Conservation (phyloP, 2,888 invertebrate genomes). For the Flabesymbios commensalis region DNA sequence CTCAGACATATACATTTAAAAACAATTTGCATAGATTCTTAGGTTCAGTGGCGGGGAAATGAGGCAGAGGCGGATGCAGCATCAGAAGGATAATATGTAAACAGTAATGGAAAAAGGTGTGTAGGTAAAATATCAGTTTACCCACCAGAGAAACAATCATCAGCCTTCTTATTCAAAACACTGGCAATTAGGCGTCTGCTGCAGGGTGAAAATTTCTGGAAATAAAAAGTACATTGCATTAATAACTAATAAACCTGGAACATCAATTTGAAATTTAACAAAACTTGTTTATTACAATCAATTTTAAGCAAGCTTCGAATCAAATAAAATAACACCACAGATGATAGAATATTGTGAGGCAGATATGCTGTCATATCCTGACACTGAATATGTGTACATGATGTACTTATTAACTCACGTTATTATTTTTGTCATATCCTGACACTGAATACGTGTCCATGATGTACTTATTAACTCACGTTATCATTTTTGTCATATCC, state of each 20-base stretch:
- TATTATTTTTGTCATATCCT: slow-evolving; percentile 93
- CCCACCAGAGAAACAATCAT: slow-evolving; percentile 59
- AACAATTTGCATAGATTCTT: too few relatives aligned
- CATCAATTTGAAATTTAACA: background rate
- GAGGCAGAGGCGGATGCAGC: too few relatives aligned
- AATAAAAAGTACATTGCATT: slow-evolving; percentile 36
- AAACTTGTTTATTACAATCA: too few relatives aligned
- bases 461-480: slow-evolving; percentile 76
- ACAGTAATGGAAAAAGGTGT: too few relatives aligned
- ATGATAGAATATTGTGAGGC: too few relatives aligned
- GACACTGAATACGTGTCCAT: slow-evolving; percentile 85
- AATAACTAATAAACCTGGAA: too few relatives aligned
- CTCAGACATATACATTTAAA: too few relatives aligned
- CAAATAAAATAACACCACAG: too few relatives aligned
- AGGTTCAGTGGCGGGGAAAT: too few relatives aligned
- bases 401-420: slow-evolving; percentile 72
- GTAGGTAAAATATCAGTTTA: too few relatives aligned
- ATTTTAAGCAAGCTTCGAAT: too few relatives aligned
- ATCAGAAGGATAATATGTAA: too few relatives aligned
- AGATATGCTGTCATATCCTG: slow-evolving; percentile 90
- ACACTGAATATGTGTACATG: slow-evolving; percentile 85
- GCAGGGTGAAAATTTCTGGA: slow-evolving; percentile 91
- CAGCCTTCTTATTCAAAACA: slow-evolving; percentile 89
- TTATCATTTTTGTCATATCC: slow-evolving; percentile 96
- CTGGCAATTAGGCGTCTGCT: slow-evolving; percentile 89